Conservation (phyloP, 37 sponge, comb jelly and placozoan genomes). For the Cladorhizidae sp. region DNA sequence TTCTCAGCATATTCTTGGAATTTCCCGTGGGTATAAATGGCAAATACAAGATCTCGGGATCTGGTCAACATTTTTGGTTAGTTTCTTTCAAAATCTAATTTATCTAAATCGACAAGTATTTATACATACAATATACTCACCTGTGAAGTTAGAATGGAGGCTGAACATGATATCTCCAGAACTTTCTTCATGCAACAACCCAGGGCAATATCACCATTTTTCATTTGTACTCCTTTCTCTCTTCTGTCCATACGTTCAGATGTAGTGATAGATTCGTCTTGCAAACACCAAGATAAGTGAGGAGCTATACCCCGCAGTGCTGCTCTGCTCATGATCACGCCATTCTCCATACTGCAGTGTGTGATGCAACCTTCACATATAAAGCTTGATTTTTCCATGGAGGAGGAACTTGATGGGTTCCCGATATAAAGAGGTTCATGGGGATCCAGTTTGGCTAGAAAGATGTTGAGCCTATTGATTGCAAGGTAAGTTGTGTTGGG, state of each 20-base stretch:
- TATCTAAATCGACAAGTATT: too few species aligned
- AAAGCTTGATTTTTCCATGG: too few species aligned
- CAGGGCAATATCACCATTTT: slow-evolving; percentile 47
- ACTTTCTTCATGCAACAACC: slow-evolving; percentile 60
- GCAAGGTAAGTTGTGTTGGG: slow-evolving; percentile 44
- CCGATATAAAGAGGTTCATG: slow-evolving; percentile 51
- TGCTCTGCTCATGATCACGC: slow-evolving; percentile 58
- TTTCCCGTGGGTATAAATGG: too few species aligned
- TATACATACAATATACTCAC: background rate
- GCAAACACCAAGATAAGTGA: slow-evolving; percentile 45
- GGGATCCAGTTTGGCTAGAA: slow-evolving; percentile 45
- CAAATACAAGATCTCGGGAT: too few species aligned
- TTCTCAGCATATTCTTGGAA: too few species aligned
- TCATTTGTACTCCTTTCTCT: background rate
- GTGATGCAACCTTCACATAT: too few species aligned
- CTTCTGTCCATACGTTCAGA: too few species aligned
- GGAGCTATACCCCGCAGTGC: slow-evolving; percentile 35
- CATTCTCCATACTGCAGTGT: slow-evolving; percentile 58
- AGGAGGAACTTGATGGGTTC: background rate
- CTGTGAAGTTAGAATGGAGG: slow-evolving; percentile 1
- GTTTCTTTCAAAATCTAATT: too few species aligned
- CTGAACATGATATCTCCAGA: slow-evolving; percentile 43
- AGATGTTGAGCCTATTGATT: slow-evolving; percentile 7
- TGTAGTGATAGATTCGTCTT: background rate
- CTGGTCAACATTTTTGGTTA: too few species aligned